Evolutionary conservation across 2,888 invertebrate genomes (phyloP).

Genomic region (Nudaria mundana): DNA sequence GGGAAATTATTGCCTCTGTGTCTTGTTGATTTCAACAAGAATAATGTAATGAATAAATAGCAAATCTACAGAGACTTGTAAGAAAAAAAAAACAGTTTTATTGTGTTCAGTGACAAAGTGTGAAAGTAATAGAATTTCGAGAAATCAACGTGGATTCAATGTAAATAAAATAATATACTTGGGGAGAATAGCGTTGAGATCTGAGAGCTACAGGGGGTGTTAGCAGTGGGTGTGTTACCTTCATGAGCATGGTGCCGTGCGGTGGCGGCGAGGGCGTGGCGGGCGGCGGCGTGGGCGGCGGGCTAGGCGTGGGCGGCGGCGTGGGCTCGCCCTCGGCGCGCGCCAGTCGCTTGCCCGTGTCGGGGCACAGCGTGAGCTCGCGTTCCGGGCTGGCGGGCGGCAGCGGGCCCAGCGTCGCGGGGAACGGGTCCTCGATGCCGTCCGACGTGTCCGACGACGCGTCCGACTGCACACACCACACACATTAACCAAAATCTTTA

Average conservation of each 20-base stretch:
- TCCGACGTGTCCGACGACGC: constrained; percentile 78
- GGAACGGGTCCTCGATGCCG: constrained; percentile 84
- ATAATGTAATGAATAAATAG: no score
- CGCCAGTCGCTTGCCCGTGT: constrained; percentile 64
- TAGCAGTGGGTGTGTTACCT: constrained; percentile 43
- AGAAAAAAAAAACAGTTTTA: no score
- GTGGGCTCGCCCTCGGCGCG: constrained; percentile 84
- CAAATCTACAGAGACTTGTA: no score
- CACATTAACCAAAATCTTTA: no score
- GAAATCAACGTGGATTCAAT: no score
- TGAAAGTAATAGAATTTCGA: no score
- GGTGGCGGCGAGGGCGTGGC: constrained; percentile 34
- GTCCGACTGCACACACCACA: constrained; percentile 44
- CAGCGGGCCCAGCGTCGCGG: constrained; percentile 66
- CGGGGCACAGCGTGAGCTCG: constrained; percentile 85
- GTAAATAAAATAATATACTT: no score
- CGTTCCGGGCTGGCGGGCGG: constrained; percentile 83
- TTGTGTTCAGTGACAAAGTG: no score
- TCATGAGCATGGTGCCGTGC: constrained; percentile 64
- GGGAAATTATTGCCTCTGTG: no score
- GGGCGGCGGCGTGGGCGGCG: constrained; percentile 53
- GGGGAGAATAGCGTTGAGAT: no score
- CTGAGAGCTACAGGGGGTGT: no score
- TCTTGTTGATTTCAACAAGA: no score
- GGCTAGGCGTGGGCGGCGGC: constrained; percentile 78